These are phyloP conservation scores for Okapia johnstoni DNA, from an alignment of 2,113 vertebrate genomes.

Conservation along the genomic window DNA sequence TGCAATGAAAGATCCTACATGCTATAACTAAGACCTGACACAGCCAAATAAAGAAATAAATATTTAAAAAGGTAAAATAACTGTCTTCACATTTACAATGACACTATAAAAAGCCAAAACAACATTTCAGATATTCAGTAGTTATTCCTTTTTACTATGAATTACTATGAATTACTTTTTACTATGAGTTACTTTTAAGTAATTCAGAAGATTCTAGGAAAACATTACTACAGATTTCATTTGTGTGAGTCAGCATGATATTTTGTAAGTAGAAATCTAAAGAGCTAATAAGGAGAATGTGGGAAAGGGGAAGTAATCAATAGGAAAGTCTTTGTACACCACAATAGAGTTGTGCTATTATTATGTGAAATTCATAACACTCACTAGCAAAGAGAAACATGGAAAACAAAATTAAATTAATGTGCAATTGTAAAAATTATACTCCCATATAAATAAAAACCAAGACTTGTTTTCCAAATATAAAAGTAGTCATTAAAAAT, in stretches of 20 bases:
- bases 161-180: neutral
- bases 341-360: neutral
- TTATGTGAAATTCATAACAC: neutral
- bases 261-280: slow-evolving; percentile 30
- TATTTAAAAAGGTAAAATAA: neutral
- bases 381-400: slow-evolving; percentile 7
- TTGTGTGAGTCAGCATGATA: neutral
- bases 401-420: slow-evolving; percentile 38
- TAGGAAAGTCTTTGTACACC: neutral
- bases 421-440: slow-evolving; percentile 9
- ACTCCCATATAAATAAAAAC: slow-evolving; percentile 30
- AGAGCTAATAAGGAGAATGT: slow-evolving; percentile 17
- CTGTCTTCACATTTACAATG: neutral
- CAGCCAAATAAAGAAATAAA: neutral
- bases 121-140: slow-evolving; percentile 34
- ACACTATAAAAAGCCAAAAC: slow-evolving; percentile 21
- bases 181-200: slow-evolving; percentile 4
- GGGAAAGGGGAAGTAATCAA: slow-evolving; percentile 24
- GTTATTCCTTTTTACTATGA: neutral
- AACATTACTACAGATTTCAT: slow-evolving; percentile 22
- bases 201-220: slow-evolving; percentile 5
- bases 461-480: slow-evolving; percentile 17
- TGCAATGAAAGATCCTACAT: neutral
- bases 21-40: neutral
- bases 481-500: slow-evolving; percentile 36